A percentile compares a stretch with the other conserved stretches of the same genome.
These are phyloP conservation scores for Drosophila nasuta DNA, from an alignment of 1,140 invertebrate genomes.

Conservation along the genomic window DNA sequence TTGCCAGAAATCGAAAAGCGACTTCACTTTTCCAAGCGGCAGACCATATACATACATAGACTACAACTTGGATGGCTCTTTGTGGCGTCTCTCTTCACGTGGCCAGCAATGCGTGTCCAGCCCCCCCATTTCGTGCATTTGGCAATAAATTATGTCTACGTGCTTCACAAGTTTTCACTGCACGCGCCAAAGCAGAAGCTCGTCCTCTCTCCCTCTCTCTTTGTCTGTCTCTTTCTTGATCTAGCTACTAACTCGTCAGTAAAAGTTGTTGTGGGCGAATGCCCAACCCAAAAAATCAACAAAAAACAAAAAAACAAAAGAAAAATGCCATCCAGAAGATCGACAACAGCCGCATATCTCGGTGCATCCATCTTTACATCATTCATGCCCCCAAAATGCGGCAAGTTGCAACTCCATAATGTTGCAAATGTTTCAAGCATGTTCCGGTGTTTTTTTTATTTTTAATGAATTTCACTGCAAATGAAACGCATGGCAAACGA, in stretches of 20 bases:
- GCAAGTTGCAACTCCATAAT: conserved; percentile 6
- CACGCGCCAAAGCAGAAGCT: conserved; percentile 14
- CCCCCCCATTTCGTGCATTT: conserved; percentile 37
- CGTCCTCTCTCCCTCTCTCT: too few relatives aligned
- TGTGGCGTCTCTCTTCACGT: conserved; percentile 69
- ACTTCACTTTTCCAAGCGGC: conserved; percentile 13
- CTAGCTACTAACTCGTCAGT: background rate
- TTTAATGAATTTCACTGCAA: conserved; percentile 18
- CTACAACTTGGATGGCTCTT: conserved; percentile 2
- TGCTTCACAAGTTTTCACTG: conserved; percentile 43
- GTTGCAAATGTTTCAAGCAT: conserved; percentile 17
- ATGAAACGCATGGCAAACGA: conserved; percentile 27
- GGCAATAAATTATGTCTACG: conserved; percentile 48
- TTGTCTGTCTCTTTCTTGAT: background rate
- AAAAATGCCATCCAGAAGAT: background rate
- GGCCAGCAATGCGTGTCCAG: conserved; percentile 40
- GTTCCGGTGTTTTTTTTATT: conserved; percentile 27
- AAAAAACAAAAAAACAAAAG: too few relatives aligned
- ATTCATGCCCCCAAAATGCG: conserved; percentile 17
- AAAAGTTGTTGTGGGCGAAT: background rate
- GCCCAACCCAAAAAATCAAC: background rate
- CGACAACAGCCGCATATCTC: background rate
- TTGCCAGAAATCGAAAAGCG: conserved; percentile 17
- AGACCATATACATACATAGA: conserved; percentile 6
- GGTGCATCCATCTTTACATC: background rate